Conservation (phyloP, 2,797 vertebrate genomes). For the Spinus olivaceus region DNA sequence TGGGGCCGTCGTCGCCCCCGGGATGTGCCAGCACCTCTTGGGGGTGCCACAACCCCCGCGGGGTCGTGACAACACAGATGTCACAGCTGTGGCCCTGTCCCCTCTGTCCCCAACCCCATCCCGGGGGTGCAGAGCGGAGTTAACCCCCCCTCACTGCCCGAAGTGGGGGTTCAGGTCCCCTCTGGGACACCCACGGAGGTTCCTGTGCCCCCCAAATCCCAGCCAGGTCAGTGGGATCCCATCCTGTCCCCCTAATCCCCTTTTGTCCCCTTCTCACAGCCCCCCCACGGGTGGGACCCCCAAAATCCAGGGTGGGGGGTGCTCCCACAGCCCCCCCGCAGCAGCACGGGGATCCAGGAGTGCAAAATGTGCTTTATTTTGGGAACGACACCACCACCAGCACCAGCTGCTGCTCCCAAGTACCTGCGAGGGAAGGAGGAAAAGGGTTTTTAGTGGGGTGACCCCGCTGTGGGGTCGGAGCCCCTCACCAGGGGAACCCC, state of each 20-base stretch:
- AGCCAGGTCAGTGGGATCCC: not conserved
- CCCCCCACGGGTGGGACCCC: not conserved
- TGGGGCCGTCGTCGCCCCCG: fast-evolving
- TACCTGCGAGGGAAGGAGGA: not conserved
- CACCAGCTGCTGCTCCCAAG: fast-evolving
- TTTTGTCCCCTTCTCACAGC: not conserved
- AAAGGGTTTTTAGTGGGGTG: fast-evolving
- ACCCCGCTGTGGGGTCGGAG: not conserved
- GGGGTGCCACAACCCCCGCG: not conserved
- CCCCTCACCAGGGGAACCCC: not conserved
- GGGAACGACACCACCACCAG: not conserved
- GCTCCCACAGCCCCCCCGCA: too few relatives aligned
- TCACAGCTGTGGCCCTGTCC: not conserved
- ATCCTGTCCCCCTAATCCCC: not conserved
- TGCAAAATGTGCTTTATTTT: not conserved
- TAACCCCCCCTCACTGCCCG: not conserved
- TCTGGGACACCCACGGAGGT: not conserved
- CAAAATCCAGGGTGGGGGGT: not conserved
- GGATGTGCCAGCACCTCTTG: too few relatives aligned
- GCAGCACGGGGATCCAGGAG: not conserved
- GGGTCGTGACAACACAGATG: not conserved
- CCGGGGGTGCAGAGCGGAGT: not conserved
- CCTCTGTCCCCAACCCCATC: not conserved
- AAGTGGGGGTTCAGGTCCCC: not conserved
- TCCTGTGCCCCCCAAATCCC: not conserved